Conservation (phyloP, 2,888 invertebrate species). For the Synanthedon formicaeformis region DNA sequence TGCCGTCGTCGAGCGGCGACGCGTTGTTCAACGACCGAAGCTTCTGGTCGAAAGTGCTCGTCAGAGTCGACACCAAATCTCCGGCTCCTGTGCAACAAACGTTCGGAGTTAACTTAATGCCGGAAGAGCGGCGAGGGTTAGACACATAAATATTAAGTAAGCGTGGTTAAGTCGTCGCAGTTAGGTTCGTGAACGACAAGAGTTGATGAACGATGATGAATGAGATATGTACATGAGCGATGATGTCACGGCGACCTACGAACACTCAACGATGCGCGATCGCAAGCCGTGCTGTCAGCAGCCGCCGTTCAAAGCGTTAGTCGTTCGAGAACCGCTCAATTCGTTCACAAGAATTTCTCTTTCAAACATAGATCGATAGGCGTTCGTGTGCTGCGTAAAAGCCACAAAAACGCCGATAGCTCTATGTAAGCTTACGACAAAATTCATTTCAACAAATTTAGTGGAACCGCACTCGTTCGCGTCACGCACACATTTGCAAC, state of each 20-base stretch:
- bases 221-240: slow-evolving; percentile 15
- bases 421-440: slow-evolving; percentile 5
- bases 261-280: slow-evolving; percentile 23
- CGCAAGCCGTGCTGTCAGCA: slow-evolving; percentile 50
- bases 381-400: neutral
- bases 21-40: slow-evolving; percentile 79
- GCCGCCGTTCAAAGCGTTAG: slow-evolving; percentile 53
- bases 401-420: no score
- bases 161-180: slow-evolving; percentile 29
- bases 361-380: slow-evolving; percentile 4
- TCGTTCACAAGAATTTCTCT: slow-evolving; percentile 16
- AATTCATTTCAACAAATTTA: slow-evolving; percentile 24
- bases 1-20: slow-evolving; percentile 74
- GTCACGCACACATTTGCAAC: slow-evolving; percentile 57
- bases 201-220: slow-evolving; percentile 17
- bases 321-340: slow-evolving; percentile 11
- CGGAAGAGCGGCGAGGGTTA: slow-evolving; percentile 6
- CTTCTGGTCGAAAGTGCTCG: slow-evolving; percentile 87
- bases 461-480: slow-evolving; percentile 15
- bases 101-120: neutral
- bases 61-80: slow-evolving; percentile 84
- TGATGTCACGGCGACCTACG: slow-evolving; percentile 9
- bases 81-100: slow-evolving; percentile 78
- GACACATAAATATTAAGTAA: slow-evolving; percentile 26
- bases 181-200: slow-evolving; percentile 18